Evolutionary conservation across 2,113 vertebrate genomes (phyloP).

Genomic region (Glaucidium brasilianum): DNA sequence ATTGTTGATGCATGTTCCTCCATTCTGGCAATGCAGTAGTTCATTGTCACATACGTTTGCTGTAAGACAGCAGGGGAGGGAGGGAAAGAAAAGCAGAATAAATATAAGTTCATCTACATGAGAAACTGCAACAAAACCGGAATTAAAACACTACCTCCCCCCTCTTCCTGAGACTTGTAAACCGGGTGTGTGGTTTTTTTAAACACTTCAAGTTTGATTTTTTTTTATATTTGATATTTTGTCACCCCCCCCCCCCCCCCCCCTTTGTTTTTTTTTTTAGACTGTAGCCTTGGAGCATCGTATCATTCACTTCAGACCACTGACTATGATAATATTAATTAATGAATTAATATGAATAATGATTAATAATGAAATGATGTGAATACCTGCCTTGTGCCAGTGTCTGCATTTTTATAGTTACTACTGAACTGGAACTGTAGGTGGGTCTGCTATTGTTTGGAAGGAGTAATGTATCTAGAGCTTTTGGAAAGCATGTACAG

Average conservation of each 20-base stretch:
- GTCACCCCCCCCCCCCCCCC: not conserved
- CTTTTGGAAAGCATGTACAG: not conserved
- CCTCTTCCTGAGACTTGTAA: not conserved
- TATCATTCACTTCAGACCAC: not conserved
- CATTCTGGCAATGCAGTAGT: conserved; percentile 94
- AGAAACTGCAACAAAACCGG: not conserved
- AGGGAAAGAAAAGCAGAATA: conserved; percentile 36
- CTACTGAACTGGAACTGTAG: not conserved
- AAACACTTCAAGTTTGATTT: not conserved
- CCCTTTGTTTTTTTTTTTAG: not conserved
- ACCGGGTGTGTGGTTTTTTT: not conserved
- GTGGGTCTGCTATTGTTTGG: not conserved
- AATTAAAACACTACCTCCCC: not conserved
- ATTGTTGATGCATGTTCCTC: conserved; percentile 89
- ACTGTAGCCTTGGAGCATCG: not conserved
- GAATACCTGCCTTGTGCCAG: not conserved
- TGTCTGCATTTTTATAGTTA: not conserved
- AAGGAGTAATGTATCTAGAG: not conserved
- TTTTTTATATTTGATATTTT: not conserved
- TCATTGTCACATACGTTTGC: conserved; percentile 96
- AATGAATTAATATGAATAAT: not conserved
- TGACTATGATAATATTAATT: not conserved
- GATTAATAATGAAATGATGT: not conserved
- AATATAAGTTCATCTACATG: not conserved
- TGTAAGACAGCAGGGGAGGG: conserved; percentile 66